These are phyloP conservation scores for Corydoras sp. DNA, from an alignment of 2,113 vertebrate species.

Conservation along the genomic window DNA sequence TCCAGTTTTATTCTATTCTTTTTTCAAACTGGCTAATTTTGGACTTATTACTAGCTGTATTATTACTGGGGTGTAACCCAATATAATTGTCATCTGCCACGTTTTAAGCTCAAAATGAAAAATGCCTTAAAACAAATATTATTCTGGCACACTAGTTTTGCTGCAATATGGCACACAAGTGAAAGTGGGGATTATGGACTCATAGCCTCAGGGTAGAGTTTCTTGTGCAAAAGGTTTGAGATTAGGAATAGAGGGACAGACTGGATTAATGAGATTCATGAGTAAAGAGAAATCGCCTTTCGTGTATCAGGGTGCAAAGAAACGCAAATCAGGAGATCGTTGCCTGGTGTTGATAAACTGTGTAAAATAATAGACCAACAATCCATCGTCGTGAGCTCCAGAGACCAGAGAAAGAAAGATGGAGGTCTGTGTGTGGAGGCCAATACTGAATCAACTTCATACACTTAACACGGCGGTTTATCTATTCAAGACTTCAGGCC, in stretches of 20 bases:
- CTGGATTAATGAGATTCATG: constrained; percentile 43
- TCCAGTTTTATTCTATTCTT: too few relatives aligned
- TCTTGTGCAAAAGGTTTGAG: constrained; percentile 55
- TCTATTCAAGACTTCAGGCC: constrained; percentile 32
- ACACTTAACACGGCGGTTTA: constrained; percentile 7
- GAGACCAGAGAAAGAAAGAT: background rate
- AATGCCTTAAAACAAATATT: too few relatives aligned
- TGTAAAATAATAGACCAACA: constrained; percentile 17
- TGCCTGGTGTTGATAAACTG: constrained; percentile 25
- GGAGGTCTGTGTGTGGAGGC: background rate
- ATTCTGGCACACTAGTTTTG: background rate
- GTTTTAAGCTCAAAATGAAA: too few relatives aligned
- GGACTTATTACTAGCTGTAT: too few relatives aligned
- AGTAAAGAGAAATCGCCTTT: constrained; percentile 28
- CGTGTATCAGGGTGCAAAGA: background rate
- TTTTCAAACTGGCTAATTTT: too few relatives aligned
- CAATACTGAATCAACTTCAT: background rate
- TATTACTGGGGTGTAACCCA: too few relatives aligned
- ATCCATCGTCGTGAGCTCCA: constrained; percentile 14
- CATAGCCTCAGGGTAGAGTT: constrained; percentile 61
- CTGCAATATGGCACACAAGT: too few relatives aligned
- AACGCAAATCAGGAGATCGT: constrained; percentile 26
- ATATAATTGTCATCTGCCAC: too few relatives aligned
- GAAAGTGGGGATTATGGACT: constrained; percentile 61
- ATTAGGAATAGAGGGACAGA: constrained; percentile 52